Percentiles rank a stretch among this genome's conserved stretches.
Evolutionary conservation across 2,888 invertebrate genomes (phyloP).

Genomic region (Chirona hameri): DNA sequence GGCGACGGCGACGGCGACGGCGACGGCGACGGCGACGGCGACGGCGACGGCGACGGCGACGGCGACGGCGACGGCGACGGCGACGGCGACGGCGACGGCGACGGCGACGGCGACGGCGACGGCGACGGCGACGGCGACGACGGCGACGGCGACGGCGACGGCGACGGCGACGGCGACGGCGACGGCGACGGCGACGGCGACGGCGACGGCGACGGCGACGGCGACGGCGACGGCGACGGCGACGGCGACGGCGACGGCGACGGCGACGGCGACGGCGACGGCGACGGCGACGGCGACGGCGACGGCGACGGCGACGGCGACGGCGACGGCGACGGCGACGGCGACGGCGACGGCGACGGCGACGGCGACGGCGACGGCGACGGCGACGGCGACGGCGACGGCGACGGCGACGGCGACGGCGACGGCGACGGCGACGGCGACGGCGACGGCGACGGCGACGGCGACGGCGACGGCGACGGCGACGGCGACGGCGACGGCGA

Average conservation of each 20-base stretch:
- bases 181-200: not conserved
- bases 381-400: slow-evolving; percentile 25
- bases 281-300: slow-evolving; percentile 22
- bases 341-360: slow-evolving; percentile 22
- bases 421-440: slow-evolving; percentile 23
- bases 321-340: slow-evolving; percentile 22
- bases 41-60: slow-evolving; percentile 22
- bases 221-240: slow-evolving; percentile 22
- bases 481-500: slow-evolving; percentile 3
- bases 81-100: slow-evolving; percentile 22
- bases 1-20: no score
- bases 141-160: slow-evolving; percentile 1
- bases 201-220: slow-evolving; percentile 10
- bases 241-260: slow-evolving; percentile 22
- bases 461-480: slow-evolving; percentile 27
- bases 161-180: not conserved
- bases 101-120: slow-evolving; percentile 22
- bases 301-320: slow-evolving; percentile 22
- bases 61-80: slow-evolving; percentile 22
- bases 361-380: slow-evolving; percentile 22
- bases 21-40: slow-evolving; percentile 22
- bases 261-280: slow-evolving; percentile 22
- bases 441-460: no score
- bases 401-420: slow-evolving; percentile 25
- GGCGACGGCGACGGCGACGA: slow-evolving; percentile 22